Conservation (phyloP, 1,140 invertebrate species). For the Papilio xuthus region DNA sequence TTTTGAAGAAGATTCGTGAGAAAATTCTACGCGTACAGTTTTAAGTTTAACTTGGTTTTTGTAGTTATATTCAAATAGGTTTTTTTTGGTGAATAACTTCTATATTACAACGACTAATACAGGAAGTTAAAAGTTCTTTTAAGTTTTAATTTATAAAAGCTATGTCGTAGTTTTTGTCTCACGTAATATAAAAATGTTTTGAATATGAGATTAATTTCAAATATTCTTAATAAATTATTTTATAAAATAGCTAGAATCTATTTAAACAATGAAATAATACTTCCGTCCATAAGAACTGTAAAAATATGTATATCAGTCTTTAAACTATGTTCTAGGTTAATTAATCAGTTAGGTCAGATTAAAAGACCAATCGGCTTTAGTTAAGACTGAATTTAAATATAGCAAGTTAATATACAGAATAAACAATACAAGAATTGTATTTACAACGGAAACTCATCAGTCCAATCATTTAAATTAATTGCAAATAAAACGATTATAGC, state of each 20-base stretch:
- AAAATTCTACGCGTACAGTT: background rate
- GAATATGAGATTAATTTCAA: background rate
- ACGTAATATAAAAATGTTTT: background rate
- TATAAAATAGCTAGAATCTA: background rate
- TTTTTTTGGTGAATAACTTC: background rate
- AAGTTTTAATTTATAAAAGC: conserved; percentile 12
- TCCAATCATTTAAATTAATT: conserved; percentile 23
- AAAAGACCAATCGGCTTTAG: too few species aligned
- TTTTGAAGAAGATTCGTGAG: background rate
- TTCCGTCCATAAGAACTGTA: too few species aligned
- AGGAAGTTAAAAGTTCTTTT: conserved; percentile 17
- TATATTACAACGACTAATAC: background rate
- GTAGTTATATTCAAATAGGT: background rate
- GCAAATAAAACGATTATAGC: conserved; percentile 20
- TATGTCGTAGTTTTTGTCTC: background rate
- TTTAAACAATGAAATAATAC: background rate
- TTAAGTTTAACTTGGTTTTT: conserved; percentile 4
- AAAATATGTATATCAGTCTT: too few species aligned
- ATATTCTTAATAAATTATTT: background rate
- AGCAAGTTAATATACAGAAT: background rate
- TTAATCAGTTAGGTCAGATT: too few species aligned
- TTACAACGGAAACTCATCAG: conserved; percentile 10
- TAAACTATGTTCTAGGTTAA: too few species aligned
- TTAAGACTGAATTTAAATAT: background rate
- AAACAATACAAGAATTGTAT: background rate